These are phyloP conservation scores for Hippopotamus amphibius DNA, from an alignment of 2,113 vertebrate genomes.

Conservation along the genomic window DNA sequence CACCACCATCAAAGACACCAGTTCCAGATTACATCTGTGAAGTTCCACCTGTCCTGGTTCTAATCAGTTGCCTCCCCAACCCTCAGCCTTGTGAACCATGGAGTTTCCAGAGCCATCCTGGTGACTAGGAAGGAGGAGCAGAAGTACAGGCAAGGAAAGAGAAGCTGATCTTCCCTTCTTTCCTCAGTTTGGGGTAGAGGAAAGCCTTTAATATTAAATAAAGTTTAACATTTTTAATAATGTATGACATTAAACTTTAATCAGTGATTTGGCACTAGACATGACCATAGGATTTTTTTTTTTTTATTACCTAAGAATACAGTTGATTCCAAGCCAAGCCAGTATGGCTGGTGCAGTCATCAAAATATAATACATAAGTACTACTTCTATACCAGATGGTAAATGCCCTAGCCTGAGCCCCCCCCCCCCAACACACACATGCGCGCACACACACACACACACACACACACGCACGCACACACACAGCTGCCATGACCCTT, in stretches of 20 bases:
- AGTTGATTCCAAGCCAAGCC: not conserved
- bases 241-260: not conserved
- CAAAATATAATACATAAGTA: not conserved
- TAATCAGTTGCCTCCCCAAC: not conserved
- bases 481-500: not conserved
- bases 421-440: no score
- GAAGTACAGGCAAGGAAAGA: not conserved
- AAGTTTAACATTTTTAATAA: not conserved
- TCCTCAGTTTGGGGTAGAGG: not conserved
- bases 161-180: not conserved
- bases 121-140: no score
- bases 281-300: not conserved
- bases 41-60: not conserved
- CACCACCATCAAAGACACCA: not conserved
- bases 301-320: not conserved
- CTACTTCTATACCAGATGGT: not conserved
- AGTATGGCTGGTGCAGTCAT: not conserved
- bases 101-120: not conserved
- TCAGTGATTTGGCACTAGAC: not conserved
- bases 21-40: not conserved
- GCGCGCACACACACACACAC: not conserved
- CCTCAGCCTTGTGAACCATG: fast-evolving
- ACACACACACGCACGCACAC: not conserved
- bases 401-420: not conserved
- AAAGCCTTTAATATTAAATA: not conserved